Evolutionary conservation across 2,888 invertebrate genomes (phyloP), one percentile per base, ranked within the genome.

Genomic region (Orthosia cruda): DNA sequence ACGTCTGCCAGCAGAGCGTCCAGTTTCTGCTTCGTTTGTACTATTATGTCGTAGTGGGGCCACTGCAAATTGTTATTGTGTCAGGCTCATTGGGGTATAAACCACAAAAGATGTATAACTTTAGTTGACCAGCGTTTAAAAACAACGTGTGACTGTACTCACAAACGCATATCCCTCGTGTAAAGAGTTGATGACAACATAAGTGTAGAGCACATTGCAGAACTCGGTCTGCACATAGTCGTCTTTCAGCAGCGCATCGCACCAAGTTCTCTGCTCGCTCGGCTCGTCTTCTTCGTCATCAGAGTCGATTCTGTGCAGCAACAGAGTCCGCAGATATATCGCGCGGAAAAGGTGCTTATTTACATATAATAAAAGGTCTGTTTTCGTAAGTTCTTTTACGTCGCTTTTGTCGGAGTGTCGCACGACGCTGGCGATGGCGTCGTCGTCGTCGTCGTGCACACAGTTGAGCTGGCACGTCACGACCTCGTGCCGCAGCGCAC

Each of bases 131-230:
- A 55, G 26, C 2, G 13, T 70, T 52, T 40, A 45, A 20, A 20
- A 45, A 52, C 23, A 1, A 7, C 2, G 12, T 3, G 49, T 32
- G 20, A 55, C 55, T 62, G 70, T 84, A 95, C 95, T 95, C 74
- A 96, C 96, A 77, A 92, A 94, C 1, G 90, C 92, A 65, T 95
- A 95, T 15, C 90, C 92, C 16, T 94, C 92, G 69, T 88, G 74
- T 54, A 96, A 81, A 2, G 92, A 82, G n/a, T 80, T 62, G 9
- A 95, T 23, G 0, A 95, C 80, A 2, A 86, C 86, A 32, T 88
- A 90, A 5, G 94, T 91, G 13, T 93, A 82, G 9, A 94, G 23
- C 20, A 92, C 65, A 0, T 81, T 73, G 23, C 85, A 85, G 5
- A 92, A 87, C 77, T 92, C 83, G 4, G 68, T 71, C 50, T 68